Evolutionary conservation across 2,113 vertebrate species (phyloP).

Genomic region (Motacilla alba): DNA sequence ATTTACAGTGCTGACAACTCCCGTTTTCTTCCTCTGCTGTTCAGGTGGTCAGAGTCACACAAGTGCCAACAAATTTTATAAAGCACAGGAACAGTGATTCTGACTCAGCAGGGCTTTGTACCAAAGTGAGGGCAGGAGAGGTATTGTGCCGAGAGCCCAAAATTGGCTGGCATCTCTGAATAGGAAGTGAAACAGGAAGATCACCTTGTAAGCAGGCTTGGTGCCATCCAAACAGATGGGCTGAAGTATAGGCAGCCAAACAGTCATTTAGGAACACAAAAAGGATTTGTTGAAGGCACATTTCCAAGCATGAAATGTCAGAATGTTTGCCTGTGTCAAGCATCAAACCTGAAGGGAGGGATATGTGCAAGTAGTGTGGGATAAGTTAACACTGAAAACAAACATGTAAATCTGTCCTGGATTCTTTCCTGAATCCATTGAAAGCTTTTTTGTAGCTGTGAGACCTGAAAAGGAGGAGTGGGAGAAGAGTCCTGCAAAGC

Average conservation of each 20-base stretch:
- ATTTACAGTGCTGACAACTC: not conserved
- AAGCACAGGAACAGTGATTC: not conserved
- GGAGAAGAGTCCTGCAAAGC: not conserved
- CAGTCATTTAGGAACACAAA: slow-evolving; percentile 17
- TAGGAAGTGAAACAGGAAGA: slow-evolving; percentile 21
- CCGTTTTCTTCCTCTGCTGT: not conserved
- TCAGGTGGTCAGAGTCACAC: not conserved
- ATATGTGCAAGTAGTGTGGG: not conserved
- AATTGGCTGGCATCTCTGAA: not conserved
- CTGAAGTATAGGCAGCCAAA: not conserved
- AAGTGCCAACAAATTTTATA: not conserved
- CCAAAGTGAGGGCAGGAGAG: not conserved
- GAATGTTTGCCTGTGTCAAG: not conserved
- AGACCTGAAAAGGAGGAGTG: not conserved
- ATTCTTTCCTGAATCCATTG: not conserved
- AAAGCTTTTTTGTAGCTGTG: not conserved
- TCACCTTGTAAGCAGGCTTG: slow-evolving; percentile 57
- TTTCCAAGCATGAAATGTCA: slow-evolving; percentile 16
- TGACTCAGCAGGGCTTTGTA: not conserved
- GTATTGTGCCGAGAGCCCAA: not conserved
- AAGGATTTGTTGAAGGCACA: slow-evolving; percentile 26
- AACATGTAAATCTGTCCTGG: slow-evolving; percentile 11
- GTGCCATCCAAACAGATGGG: slow-evolving; percentile 61
- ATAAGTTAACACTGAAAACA: not conserved
- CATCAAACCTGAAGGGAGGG: not conserved